Evolutionary conservation across 2,888 invertebrate genomes (phyloP), one percentile per base, ranked within the genome.

Genomic region (Torymus texanus): DNA sequence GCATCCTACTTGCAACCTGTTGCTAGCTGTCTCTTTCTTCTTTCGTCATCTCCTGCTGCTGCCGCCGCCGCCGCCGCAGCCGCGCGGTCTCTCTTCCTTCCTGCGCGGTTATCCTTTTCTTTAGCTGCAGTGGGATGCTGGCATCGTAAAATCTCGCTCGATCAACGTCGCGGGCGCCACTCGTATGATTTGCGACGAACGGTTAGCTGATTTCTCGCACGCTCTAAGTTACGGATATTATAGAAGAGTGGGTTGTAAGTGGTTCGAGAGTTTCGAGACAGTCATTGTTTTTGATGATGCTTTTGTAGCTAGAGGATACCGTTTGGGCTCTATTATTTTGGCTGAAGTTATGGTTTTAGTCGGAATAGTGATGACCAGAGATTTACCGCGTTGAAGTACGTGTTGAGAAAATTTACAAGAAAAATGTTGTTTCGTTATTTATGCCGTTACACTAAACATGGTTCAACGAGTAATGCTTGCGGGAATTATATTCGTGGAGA

Each of bases 1-100:
- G 87, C 87, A 86, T 88, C 88, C 86, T 83, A 85, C 88, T 88
- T 87, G 86, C 89, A 89, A 89, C 89, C 89, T 89, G 89, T 89
- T 89, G 89, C 89, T 87, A 82, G 86, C 87, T 87, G 86, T 86
- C 84, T 84, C 83, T 77, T 83, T 65, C 84, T 83, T 84, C 75
- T 75, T 82, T 82, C 82, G 75, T 78, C 82, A 70, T 78, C 75
- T 76, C 65, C 78, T 76, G 75, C 80, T 41, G 10, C 41, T 8
- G 71, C 82, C 59, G 59, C 72, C 13, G 16, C 50, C 72, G 76
- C 81, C 77, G 74, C 79, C 8, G 4, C 24, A 21, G 58, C 50
- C 50, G 56, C 41, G 8, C n/a, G n/a, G 13, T 3, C 8, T 16
- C 55, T 29, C 24, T 71, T 71, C 63, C 55, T 75, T 74, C 59